Evolutionary conservation across 2,888 invertebrate genomes (phyloP), one percentile per base, ranked within the genome.

Genomic region (Lysandra bellargus): DNA sequence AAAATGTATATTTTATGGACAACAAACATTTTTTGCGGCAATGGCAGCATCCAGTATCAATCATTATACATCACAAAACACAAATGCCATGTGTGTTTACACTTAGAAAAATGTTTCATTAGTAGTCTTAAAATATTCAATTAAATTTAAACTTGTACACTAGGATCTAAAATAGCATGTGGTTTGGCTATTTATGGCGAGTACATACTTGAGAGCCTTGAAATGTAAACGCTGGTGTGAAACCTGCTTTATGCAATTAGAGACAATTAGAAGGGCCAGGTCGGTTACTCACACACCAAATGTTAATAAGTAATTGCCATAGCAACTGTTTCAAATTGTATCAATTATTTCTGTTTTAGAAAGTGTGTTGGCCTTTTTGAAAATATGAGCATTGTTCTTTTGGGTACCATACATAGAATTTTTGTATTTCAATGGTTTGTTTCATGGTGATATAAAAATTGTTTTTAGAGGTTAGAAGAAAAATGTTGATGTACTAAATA

Each of bases 251-350:
- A 74, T 44, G 73, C 78, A 78, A 78, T 78, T 78, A 78, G 7
- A 57, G 17, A 33, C 72, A 78, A 78, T 78, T 78, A 78, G 78
- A 78, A 57, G 78, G 78, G 78, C 72, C 69, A 57, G 72, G 73
- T 23, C 12, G 73, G 57, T 78, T 78, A 73, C 69, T 73, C 57
- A 53, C 57, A 69, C 37, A 49, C 33, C 33, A 30, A 33, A 72
- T 49, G 72, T 53, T 72, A 69, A 72, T 78, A 33, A 30, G 44
- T 78, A 78, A 78, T 80, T 80, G 74, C 53, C 69, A 75, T 53
- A 78, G 78, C 33, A 80, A 78, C 74, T 74, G 33, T 80, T 44
- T n/a, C 49, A 69, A 78, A 64, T 44, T n/a, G 40, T 74, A n/a
- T n/a, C 37, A 73, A n/a, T n/a, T 37, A 37, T 33, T 6, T 37